Evolutionary conservation across 2,888 invertebrate genomes (phyloP), one percentile per base, ranked within the genome.

Genomic region (Liodrosophila aerea): DNA sequence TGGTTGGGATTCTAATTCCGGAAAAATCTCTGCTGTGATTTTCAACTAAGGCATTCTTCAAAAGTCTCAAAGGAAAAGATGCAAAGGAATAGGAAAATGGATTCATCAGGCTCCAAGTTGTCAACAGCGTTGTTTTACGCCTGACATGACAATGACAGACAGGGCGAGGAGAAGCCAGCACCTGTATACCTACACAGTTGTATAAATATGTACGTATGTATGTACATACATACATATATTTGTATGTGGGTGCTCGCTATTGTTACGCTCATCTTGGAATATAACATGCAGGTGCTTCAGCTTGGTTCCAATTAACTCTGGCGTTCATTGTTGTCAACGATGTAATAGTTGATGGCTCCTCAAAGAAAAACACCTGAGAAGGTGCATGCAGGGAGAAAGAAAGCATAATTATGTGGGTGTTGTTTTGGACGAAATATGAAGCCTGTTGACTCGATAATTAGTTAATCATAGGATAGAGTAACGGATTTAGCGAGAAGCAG

Each of bases 281-380:
- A 50, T 54, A 34, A 22, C 27, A 44, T 63, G 37, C 46, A 64
- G 31, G 52, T 57, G 64, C 64, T 56, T 53, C 30, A 41, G 59
- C 70, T 66, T 58, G 53, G 57, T 58, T 62, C 63, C 81, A 73
- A 76, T 80, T 80, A 80, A 73, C 71, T 71, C 47, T 56, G 65
- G 46, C 61, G 46, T 39, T 58, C 53, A 64, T 71, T 66, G 74
- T 76, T 80, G 68, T 61, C 71, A 64, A 45, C 57, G 40, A 27
- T 34, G n/a, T n/a, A n/a, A n/a, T n/a, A n/a, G n/a, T n/a, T n/a
- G n/a, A n/a, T n/a, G n/a, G n/a, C n/a, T n/a, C n/a, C n/a, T n/a
- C n/a, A n/a, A n/a, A n/a, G n/a, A n/a, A n/a, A 16, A 45, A 51
- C 34, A 47, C 37, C 34, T 40, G 16, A 7, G 4, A 39, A 49